Evolutionary conservation across 2,797 vertebrate genomes (phyloP).

Genomic region (Gambusia yucatana): DNA sequence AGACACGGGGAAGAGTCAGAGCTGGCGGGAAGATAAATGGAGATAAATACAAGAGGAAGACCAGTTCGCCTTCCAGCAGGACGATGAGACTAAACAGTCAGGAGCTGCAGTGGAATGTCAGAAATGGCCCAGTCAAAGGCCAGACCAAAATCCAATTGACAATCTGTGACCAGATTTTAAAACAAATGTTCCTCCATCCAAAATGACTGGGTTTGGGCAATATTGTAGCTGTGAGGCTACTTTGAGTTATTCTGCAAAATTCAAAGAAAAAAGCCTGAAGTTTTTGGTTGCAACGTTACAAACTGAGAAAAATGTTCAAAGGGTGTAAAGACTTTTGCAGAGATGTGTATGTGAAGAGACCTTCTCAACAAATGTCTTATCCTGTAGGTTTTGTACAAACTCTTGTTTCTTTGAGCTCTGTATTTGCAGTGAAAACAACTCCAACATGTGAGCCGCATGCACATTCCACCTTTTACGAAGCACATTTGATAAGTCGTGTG

Average conservation of each 20-base stretch:
- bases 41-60: background rate
- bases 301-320: background rate
- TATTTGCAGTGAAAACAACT: conserved; percentile 5
- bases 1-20: too few relatives aligned
- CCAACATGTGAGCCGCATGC: conserved; percentile 1
- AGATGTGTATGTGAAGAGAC: background rate
- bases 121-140: background rate
- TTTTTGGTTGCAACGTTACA: background rate
- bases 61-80: background rate
- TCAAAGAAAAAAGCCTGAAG: background rate
- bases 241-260: background rate
- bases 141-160: background rate
- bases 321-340: background rate
- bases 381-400: conserved; percentile 13
- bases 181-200: background rate
- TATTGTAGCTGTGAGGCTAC: background rate
- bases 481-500: conserved; percentile 39
- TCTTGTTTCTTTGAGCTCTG: conserved; percentile 1
- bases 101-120: background rate
- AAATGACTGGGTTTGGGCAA: background rate
- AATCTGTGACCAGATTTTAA: background rate
- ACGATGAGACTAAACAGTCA: background rate
- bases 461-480: conserved; percentile 18
- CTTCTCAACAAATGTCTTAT: background rate
- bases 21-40: too few relatives aligned